Evolutionary conservation across 2,113 vertebrate genomes (phyloP), one percentile per base, ranked within the genome.

Genomic region (Colius striatus): DNA sequence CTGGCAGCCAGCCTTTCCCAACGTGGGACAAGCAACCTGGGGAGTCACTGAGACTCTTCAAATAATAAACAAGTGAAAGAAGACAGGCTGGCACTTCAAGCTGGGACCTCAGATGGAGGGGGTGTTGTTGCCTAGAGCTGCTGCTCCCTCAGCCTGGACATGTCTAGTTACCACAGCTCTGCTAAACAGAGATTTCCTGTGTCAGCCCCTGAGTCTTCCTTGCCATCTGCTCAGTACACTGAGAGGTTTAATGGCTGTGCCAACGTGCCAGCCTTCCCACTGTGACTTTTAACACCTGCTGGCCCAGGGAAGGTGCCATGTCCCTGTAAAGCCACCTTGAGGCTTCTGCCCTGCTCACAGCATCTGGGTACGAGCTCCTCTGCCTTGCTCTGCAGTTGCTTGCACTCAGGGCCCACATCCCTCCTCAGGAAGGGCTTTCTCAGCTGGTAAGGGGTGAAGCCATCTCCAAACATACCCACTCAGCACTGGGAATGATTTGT

Each of bases 301-400:
- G 53, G 53, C 66, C 51, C 9, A 6, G 14, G 36, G 45, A 50
- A 60, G 14, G 30, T 60, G 89, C 36, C 2, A 4, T 66, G 22
- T 75, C 48, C 53, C 9, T 41, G 41, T 51, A 63, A 70, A 72
- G 26, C 38, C n/a, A 1, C 83, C 74, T 19, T 13, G 36, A 67
- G 65, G 19, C 47, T 61, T 57, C 57, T 0, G 0, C 84, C 30
- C 15, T n/a, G 26, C 74, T 86, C 1, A 0, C 4, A 1, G 30
- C 23, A 8, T 48, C 76, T 48, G 83, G 25, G 36, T 26, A 27
- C 68, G 23, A 50, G 29, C 12, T 57, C 67, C 62, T 92, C 61
- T 72, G 25, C 30, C 2, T 2, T 25, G n/a, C 43, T 86, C 63
- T 73, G 43, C 54, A 62, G 61, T 58, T 1, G 4, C 38, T 79